These are phyloP conservation scores for Micromesistius poutassou DNA, from an alignment of 2,797 vertebrate species.

Conservation along the genomic window DNA sequence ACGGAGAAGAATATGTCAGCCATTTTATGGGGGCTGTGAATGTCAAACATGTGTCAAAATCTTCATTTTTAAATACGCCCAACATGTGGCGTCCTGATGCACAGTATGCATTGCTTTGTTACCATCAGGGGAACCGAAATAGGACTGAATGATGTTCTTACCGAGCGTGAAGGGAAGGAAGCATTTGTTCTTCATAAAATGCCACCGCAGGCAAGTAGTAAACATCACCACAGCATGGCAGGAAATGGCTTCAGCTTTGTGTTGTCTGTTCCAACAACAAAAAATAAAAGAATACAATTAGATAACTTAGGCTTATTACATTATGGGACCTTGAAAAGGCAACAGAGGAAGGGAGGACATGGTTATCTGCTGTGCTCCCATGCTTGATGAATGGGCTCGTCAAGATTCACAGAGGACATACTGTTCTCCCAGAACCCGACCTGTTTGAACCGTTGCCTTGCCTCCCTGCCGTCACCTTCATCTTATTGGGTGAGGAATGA, in stretches of 20 bases:
- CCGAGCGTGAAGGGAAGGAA: not conserved
- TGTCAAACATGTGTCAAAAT: too few relatives aligned
- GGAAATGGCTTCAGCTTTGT: conserved; percentile 14
- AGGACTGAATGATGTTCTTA: not conserved
- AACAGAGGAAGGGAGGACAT: not conserved
- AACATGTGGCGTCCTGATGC: conserved; percentile 19
- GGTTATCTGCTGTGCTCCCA: not conserved
- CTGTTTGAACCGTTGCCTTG: not conserved
- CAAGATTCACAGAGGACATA: conserved; percentile 2
- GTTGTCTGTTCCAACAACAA: not conserved
- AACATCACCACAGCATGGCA: not conserved
- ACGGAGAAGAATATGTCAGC: not conserved
- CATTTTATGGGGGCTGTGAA: not conserved
- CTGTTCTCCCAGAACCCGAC: not conserved
- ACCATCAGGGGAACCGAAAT: not conserved
- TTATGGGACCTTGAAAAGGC: conserved; percentile 11
- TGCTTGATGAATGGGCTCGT: not conserved
- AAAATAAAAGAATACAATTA: not conserved
- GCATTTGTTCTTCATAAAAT: not conserved
- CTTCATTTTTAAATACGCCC: not conserved
- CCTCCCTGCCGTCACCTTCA: not conserved
- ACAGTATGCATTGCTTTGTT: not conserved
- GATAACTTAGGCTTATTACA: conserved; percentile 19
- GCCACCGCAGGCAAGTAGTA: not conserved
- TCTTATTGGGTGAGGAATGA: not conserved